A percentile compares a stretch with the other conserved stretches of the same genome.
phyloP scores from a whole-genome alignment of 2,797 vertebrate genomes.

The Lagodon rhomboides region DNA sequence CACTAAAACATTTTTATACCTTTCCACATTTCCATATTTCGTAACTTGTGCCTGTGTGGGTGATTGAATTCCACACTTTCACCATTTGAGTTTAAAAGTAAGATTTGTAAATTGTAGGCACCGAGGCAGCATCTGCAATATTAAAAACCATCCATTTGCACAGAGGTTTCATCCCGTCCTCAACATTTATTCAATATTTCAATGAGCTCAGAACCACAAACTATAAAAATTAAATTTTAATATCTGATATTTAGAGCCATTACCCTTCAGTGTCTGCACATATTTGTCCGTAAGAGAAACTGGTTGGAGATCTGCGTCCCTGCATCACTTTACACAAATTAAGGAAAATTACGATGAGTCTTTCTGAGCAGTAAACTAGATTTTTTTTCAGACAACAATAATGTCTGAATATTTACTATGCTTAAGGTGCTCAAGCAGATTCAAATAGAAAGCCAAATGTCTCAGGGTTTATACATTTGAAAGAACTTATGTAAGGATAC shows the following conservation, averaged over 20 bases:
- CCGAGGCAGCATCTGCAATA: conserved; percentile 7
- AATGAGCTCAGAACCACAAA: conserved; percentile 20
- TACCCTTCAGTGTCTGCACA: background rate
- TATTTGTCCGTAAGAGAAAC: conserved; percentile 7
- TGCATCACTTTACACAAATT: conserved; percentile 5
- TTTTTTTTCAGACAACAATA: background rate
- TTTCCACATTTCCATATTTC: conserved; percentile 36
- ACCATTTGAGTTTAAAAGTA: background rate
- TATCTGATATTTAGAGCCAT: background rate
- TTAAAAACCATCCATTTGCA: conserved; percentile 35
- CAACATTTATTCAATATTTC: conserved; percentile 39
- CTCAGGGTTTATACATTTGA: background rate
- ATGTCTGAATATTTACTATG: background rate
- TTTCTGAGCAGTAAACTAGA: background rate
- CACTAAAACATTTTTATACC: conserved; percentile 4
- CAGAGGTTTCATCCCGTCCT: conserved; percentile 12
- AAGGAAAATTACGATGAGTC: background rate
- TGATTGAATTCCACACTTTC: conserved; percentile 12
- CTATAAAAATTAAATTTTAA: conserved; percentile 32
- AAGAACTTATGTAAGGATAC: background rate
- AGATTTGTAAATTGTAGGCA: conserved; percentile 16
- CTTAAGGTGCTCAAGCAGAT: background rate
- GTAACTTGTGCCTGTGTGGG: conserved; percentile 13
- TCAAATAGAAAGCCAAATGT: background rate
- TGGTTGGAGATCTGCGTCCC: background rate